Percentiles rank a stretch among this genome's conserved stretches.
These are phyloP conservation scores for Gastracanthus pulcherrimus DNA, from an alignment of 2,888 invertebrate species.

Conservation along the genomic window DNA sequence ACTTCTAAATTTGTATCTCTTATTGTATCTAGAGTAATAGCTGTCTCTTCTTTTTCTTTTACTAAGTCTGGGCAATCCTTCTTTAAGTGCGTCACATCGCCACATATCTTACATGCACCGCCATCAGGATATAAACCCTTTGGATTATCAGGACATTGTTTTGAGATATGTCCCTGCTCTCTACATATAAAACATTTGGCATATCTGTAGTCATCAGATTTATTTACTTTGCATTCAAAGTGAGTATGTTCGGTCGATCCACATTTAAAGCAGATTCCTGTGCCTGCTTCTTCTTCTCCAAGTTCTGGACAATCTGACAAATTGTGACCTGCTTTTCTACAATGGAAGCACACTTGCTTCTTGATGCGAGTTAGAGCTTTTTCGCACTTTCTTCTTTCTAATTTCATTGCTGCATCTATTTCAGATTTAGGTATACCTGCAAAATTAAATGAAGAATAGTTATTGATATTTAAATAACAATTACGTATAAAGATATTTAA, in stretches of 20 bases:
- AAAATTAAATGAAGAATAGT: conserved; percentile 46
- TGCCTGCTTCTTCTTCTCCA: conserved; percentile 79
- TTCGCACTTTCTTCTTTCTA: conserved; percentile 86
- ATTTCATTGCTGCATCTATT: conserved; percentile 83
- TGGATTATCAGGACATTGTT: conserved; percentile 93
- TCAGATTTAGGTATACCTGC: conserved; percentile 82
- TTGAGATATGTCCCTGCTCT: conserved; percentile 91
- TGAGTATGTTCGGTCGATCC: conserved; percentile 93
- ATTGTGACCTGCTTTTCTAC: conserved; percentile 88
- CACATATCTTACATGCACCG: conserved; percentile 89
- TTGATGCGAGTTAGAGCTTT: conserved; percentile 84
- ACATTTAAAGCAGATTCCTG: conserved; percentile 92
- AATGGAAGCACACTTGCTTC: conserved; percentile 89
- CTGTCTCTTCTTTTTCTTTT: conserved; percentile 70
- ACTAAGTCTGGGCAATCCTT: conserved; percentile 86
- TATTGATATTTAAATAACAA: conserved; percentile 8
- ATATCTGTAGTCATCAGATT: conserved; percentile 85
- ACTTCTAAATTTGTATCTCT: conserved; percentile 66
- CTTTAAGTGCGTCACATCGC: conserved; percentile 90
- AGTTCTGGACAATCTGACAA: conserved; percentile 89
- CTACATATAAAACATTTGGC: conserved; percentile 94
- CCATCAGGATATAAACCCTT: conserved; percentile 93
- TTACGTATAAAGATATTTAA: conserved; percentile 4
- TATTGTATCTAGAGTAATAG: conserved; percentile 69
- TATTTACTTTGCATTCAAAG: conserved; percentile 85